Base-by-base conservation (phyloP, 2,888 invertebrate species). In the Eulithis prunata region DNA sequence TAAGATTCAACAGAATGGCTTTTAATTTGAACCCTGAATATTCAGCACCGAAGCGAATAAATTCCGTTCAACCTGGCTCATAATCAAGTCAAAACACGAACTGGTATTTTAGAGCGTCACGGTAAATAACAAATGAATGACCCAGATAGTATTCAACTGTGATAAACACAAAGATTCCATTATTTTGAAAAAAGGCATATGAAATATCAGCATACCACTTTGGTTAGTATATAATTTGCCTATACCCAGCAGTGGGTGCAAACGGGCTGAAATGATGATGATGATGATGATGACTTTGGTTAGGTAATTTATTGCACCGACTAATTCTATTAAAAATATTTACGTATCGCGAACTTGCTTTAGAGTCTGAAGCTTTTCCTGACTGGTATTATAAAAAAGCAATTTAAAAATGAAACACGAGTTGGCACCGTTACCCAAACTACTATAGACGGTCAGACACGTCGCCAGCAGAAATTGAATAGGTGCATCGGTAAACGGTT, bases 401-500 rank as follows among this genome's bases (percentile, higher is more conserved):
- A 49, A 41, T 52, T 52, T 57, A 46, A 51, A 57, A 61, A 65
- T 47, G 52, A 52, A 38, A 36, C 36, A 36, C 45, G 21, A 58
- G 13, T 46, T 36, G 46, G 65, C 64, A 55, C 57, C 60, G 45
- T n/a, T 43, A 54, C 45, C 57, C 57, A 62, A 64, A 61, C 36
- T 56, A 64, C 66, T 63, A 61, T 61, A 58, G 56, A 58, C 62
- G 56, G 66, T 64, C 61, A 52, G 64, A 68, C 61, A 57, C 61
- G 71, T 71, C 70, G 60, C 52, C 60, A 59, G 55, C 73, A 71
- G 71, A 71, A 69, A 73, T 69, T 69, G 69, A 64, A 66, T 62
- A 49, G 60, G 46, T 64, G 71, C 67, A 69, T 64, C 51, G 64
- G 58, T 59, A 58, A 72, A 66, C 63, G 57, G 56, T 65, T 62